Evolutionary conservation across 2,888 invertebrate genomes (phyloP), one percentile per base, ranked within the genome.

Genomic region (Nemotelus nigrinus): DNA sequence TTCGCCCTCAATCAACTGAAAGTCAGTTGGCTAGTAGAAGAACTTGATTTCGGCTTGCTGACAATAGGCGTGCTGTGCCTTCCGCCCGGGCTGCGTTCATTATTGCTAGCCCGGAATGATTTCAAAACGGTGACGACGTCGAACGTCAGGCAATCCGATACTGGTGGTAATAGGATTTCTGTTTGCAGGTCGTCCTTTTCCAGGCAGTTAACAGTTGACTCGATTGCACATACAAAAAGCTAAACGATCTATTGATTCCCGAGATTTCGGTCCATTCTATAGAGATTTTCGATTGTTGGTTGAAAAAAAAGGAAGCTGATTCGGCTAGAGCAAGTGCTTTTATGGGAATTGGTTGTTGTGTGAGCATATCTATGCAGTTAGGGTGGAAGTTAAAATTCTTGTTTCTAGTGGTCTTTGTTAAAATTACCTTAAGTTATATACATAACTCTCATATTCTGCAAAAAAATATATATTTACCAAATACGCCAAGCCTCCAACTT

Each of bases 211-310:
- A 63, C 74, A 74, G 74, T 48, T 39, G 74, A 74, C 48, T 74
- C 74, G 70, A 70, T 60, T 47, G 60, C 74, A 48, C 74, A 60
- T 60, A 74, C 63, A 74, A 63, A 60, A 74, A 74, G 39, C 63
- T 74, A 74, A 74, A 74, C 74, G 74, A 60, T 74, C 74, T 74
- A 74, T 74, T 74, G 74, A 74, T 74, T 60, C 48, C 45, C 63
- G 58, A 74, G 63, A 74, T 74, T 74, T 60, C 44, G 47, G 50
- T 8, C 50, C 63, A 63, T 74, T 74, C 63, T 74, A 50, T 74
- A 57, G 63, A 60, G 48, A 48, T 47, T 7, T 43, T 53, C 74
- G 39, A 63, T 57, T 74, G 74, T 74, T 55, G 53, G 10, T 57
- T 57, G 25, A 63, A n/a, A 39, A 63, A 25, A 25, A 55, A 70